phyloP scores from a whole-genome alignment of 2,888 invertebrate genomes.

The Eupeodes luniger region DNA sequence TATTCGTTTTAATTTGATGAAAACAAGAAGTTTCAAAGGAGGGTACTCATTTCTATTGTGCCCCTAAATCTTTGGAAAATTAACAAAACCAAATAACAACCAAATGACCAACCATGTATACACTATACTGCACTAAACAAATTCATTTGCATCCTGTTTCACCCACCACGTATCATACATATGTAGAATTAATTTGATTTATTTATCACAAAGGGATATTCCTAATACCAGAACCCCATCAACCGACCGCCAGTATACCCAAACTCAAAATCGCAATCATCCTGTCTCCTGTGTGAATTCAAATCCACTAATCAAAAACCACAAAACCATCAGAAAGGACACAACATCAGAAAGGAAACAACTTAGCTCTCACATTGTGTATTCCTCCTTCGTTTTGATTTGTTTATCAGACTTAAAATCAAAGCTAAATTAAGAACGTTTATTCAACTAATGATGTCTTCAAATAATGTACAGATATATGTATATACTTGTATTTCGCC shows the following conservation, averaged over 20 bases:
- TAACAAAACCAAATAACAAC: slow-evolving; percentile 10
- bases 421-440: slow-evolving; percentile 76
- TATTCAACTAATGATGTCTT: slow-evolving; percentile 77
- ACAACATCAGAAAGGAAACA: slow-evolving; percentile 41
- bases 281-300: slow-evolving; percentile 40
- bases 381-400: slow-evolving; percentile 74
- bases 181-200: slow-evolving; percentile 27
- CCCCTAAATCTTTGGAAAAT: neutral
- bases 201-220: slow-evolving; percentile 34
- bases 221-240: no score
- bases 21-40: no score
- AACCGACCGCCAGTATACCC: neutral
- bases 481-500: slow-evolving; percentile 10
- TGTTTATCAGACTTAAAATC: slow-evolving; percentile 77
- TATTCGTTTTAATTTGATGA: no score
- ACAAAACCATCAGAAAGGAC: slow-evolving; percentile 59
- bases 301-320: slow-evolving; percentile 52
- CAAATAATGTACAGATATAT: slow-evolving; percentile 31
- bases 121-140: slow-evolving; percentile 19
- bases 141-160: slow-evolving; percentile 27
- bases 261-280: slow-evolving; percentile 3
- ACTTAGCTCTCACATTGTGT: slow-evolving; percentile 65
- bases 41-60: no score
- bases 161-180: neutral
- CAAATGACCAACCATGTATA: neutral